Percentiles rank a stretch among this genome's conserved stretches.
These are phyloP conservation scores for Erpornis zantholeuca DNA, from an alignment of 2,113 vertebrate species.

Conservation along the genomic window DNA sequence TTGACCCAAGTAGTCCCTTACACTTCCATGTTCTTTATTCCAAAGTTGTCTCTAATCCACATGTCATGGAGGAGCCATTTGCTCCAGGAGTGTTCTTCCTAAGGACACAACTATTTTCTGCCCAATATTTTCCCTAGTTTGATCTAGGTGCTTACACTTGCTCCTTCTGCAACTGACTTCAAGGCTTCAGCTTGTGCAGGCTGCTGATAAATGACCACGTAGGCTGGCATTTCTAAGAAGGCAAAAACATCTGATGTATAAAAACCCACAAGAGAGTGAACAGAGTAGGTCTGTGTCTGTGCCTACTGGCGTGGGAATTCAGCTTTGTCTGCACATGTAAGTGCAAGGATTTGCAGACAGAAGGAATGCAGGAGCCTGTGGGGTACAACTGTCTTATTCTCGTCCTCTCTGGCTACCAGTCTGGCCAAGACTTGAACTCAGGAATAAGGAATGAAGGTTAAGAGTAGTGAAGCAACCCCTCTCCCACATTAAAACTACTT, in stretches of 20 bases:
- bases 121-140: neutral
- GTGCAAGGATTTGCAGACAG: neutral
- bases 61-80: neutral
- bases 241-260: neutral
- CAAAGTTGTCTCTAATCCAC: neutral
- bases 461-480: neutral
- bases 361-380: constrained; percentile 31
- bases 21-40: neutral
- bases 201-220: neutral
- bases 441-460: neutral
- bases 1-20: neutral
- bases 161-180: neutral
- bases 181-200: neutral
- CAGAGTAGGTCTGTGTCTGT: neutral
- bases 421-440: constrained; percentile 19
- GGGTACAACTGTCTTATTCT: constrained; percentile 2
- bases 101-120: neutral
- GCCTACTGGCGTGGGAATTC: neutral
- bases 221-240: neutral
- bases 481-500: neutral
- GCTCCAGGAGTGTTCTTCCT: neutral
- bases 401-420: neutral
- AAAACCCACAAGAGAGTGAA: neutral
- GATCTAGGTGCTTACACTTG: neutral
- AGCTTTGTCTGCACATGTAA: neutral